Percentiles rank a stretch among this genome's conserved stretches.
phyloP scores from a whole-genome alignment of 2,888 invertebrate genomes.

The Steinernema hermaphroditum region DNA sequence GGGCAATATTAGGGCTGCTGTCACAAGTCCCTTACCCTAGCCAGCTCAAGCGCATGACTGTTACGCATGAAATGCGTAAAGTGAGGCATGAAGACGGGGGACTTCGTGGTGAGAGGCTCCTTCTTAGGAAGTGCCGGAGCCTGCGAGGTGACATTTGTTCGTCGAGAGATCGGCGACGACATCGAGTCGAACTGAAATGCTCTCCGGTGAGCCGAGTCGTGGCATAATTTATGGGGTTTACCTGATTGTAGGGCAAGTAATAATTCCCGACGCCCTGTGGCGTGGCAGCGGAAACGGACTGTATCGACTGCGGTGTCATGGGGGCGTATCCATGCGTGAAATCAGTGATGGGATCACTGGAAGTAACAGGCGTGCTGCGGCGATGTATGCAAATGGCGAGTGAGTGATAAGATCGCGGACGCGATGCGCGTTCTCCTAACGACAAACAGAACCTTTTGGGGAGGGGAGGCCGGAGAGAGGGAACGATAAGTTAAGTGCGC shows the following conservation, averaged over 20 bases:
- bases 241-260: conserved; percentile 25
- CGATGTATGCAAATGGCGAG: conserved; percentile 15
- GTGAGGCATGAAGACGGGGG: neutral
- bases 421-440: neutral
- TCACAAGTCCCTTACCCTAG: neutral
- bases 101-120: neutral
- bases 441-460: neutral
- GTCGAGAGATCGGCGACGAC: conserved; percentile 13
- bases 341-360: conserved; percentile 15
- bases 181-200: conserved; percentile 15
- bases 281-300: conserved; percentile 25
- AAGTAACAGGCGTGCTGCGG: conserved; percentile 4
- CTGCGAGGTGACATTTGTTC: neutral
- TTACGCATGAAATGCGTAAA: neutral
- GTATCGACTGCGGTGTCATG: conserved; percentile 23
- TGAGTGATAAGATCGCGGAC: conserved; percentile 16
- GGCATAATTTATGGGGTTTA: neutral
- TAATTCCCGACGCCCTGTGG: conserved; percentile 23
- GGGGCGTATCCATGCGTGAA: conserved; percentile 21
- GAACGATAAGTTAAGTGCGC: neutral
- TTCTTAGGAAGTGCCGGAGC: conserved; percentile 5
- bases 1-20: too few species aligned
- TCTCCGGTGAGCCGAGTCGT: neutral
- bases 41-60: neutral
- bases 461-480: neutral